A percentile compares a stretch with the other conserved stretches of the same genome.
Evolutionary conservation across 2,888 invertebrate species (phyloP).

Genomic region (Norana najaformis): DNA sequence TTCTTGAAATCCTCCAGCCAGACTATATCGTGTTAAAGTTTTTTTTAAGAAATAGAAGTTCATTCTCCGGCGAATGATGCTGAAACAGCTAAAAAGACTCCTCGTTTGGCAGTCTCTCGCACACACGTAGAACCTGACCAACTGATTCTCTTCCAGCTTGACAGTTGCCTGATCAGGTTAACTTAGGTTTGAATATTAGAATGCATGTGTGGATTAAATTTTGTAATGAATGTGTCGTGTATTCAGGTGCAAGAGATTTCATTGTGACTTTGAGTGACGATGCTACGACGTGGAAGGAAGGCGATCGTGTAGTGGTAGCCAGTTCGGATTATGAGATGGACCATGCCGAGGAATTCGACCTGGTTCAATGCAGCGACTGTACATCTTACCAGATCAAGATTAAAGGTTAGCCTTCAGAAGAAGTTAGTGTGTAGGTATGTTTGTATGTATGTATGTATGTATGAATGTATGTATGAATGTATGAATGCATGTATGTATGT

Average conservation of each 20-base stretch:
- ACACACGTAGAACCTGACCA: too few species aligned
- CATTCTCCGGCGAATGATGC: too few species aligned
- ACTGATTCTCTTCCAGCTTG: too few species aligned
- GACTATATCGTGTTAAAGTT: too few species aligned
- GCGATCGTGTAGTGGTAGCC: slow-evolving; percentile 49
- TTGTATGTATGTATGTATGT: too few species aligned
- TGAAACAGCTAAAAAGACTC: too few species aligned
- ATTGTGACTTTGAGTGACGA: slow-evolving; percentile 46
- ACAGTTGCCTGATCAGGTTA: too few species aligned
- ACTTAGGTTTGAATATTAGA: background rate
- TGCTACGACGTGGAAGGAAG: slow-evolving; percentile 47
- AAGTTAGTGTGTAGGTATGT: background rate
- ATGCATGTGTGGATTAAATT: background rate
- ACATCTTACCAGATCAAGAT: slow-evolving; percentile 46
- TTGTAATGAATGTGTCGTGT: background rate
- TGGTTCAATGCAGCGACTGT: slow-evolving; percentile 46
- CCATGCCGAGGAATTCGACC: slow-evolving; percentile 48
- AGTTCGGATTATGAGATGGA: slow-evolving; percentile 50
- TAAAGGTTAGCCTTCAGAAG: slow-evolving; percentile 38
- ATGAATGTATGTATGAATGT: too few species aligned
- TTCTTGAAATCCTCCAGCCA: too few species aligned
- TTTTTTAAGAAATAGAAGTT: too few species aligned
- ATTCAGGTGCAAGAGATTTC: slow-evolving; percentile 39
- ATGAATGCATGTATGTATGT: too few species aligned
- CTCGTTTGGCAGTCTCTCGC: too few species aligned